Evolutionary conservation across 2,888 invertebrate species (phyloP), one percentile per base, ranked within the genome.

Genomic region (Chalcis sispes): DNA sequence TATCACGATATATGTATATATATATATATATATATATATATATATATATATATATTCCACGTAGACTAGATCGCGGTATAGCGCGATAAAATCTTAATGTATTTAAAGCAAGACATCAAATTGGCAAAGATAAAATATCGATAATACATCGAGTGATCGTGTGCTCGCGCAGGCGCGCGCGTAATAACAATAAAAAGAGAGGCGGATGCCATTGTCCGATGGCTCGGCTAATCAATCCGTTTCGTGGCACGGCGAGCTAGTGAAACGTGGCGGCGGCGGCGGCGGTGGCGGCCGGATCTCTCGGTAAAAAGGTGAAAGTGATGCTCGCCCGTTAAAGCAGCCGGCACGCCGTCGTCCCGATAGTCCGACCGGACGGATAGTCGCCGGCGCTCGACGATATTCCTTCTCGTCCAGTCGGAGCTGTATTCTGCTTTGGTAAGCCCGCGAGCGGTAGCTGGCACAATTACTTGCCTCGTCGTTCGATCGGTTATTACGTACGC

Each of bases 221-320:
- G 50, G 50, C 7, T 46, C 62, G 54, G 18, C 71, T 72, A 62
- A 62, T 62, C 71, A 42, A 32, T 46, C 36, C n/a, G 10, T 8
- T 32, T 8, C 40, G 52, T 46, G 27, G 54, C 23, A 18, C 23
- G n/a, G n/a, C n/a, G 8, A 13, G 7, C 66, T 40, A 69, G 74
- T 69, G 69, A 69, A 64, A 56, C 62, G 69, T 42, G 52, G n/a
- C n/a, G n/a, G n/a, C n/a, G n/a, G n/a, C n/a, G n/a, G n/a, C n/a
- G n/a, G n/a, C n/a, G n/a, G n/a, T n/a, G n/a, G n/a, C 42, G 29
- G 29, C 58, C 36, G 13, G 32, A 56, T 32, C 59, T n/a, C 69
- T 5, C 56, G 66, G 66, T 69, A 74, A 74, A 69, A 74, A 74
- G 70, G 75, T 75, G 75, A 75, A 75, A 75, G 75, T 75, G 75